Evolutionary conservation across 2,888 invertebrate species (phyloP).

Genomic region (Macaria notata): DNA sequence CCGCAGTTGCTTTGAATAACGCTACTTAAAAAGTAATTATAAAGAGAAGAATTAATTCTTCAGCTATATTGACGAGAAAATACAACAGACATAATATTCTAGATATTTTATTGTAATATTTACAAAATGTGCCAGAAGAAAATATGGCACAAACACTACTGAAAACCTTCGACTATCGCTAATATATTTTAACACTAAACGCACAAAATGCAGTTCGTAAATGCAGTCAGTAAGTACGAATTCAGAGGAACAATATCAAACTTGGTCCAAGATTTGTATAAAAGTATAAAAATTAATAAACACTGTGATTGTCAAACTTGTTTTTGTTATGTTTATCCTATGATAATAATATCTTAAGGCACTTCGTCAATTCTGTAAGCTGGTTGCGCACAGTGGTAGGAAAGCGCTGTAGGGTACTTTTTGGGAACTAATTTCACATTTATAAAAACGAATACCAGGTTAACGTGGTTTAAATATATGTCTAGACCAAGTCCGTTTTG

Average conservation of each 20-base stretch:
- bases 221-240: conserved; percentile 41
- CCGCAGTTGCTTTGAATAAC: no score
- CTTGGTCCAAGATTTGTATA: background rate
- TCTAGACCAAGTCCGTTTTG: no score
- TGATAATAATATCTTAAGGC: conserved; percentile 18
- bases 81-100: no score
- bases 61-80: no score
- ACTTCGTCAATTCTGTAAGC: conserved; percentile 1
- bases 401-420: no score
- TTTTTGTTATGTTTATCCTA: background rate
- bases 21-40: no score
- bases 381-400: no score
- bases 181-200: conserved; percentile 21
- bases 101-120: conserved; percentile 22
- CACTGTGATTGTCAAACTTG: background rate
- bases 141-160: conserved; percentile 34
- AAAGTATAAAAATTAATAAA: background rate
- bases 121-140: conserved; percentile 35
- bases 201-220: conserved; percentile 36
- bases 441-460: no score
- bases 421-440: no score
- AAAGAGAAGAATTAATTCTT: no score
- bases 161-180: conserved; percentile 17
- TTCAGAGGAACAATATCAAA: conserved; percentile 2
- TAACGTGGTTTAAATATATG: no score